phyloP scores from a whole-genome alignment of 2,113 vertebrate genomes.

The Lampris incognitus region DNA sequence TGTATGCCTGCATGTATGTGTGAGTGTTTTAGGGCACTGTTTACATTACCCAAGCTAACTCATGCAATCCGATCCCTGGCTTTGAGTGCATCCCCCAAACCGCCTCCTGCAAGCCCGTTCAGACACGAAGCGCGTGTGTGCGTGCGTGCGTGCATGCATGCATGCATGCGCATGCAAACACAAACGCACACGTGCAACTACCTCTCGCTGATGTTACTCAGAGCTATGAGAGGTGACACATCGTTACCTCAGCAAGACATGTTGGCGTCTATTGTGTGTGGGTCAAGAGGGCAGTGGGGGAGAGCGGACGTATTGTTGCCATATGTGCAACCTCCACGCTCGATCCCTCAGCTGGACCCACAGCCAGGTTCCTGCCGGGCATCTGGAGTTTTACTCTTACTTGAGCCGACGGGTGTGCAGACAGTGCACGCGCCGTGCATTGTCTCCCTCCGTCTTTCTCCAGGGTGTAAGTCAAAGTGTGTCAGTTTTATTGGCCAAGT shows the following conservation, averaged over 20 bases:
- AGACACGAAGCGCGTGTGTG: constrained; percentile 29
- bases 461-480: no score
- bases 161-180: constrained; percentile 18
- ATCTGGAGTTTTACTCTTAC: constrained; percentile 4
- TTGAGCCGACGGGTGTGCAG: constrained; percentile 32
- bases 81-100: constrained; percentile 35
- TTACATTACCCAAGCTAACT: constrained; percentile 73
- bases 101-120: not conserved
- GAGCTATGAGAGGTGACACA: constrained; percentile 73
- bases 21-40: constrained; percentile 52
- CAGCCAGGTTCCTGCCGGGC: constrained; percentile 52
- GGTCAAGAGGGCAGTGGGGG: constrained; percentile 69
- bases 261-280: constrained; percentile 73
- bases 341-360: constrained; percentile 36
- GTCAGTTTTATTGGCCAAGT: no score
- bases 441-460: no score
- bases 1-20: not conserved
- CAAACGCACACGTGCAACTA: constrained; percentile 39
- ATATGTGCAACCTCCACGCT: constrained; percentile 62
- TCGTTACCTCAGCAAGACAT: constrained; percentile 81
- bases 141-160: not conserved
- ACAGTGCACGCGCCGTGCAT: not conserved
- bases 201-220: constrained; percentile 62
- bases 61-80: constrained; percentile 72
- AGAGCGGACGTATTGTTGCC: constrained; percentile 64